Base-by-base conservation (phyloP, 2,113 vertebrate genomes). In the Eurystomus gularis region DNA sequence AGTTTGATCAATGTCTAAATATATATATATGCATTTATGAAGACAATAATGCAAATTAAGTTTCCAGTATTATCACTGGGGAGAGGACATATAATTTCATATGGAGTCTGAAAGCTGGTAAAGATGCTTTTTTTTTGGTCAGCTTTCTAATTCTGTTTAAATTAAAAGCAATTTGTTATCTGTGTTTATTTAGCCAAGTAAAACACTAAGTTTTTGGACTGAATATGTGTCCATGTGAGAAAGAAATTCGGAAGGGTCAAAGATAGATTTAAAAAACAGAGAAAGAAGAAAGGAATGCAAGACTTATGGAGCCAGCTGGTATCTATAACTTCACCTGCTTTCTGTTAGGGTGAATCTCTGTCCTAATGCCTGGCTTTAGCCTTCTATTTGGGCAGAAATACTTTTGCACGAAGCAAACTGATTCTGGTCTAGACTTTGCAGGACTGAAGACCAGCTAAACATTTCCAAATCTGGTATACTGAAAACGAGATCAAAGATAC, bases 1-100 rank as follows among this genome's bases (percentile, higher is more conserved):
- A 60, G 70, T 91, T 96, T 96, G 86, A 94, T 88, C 46, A 18
- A 12, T 82, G 80, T 73, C 92, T 97, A 65, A 91, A 87, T 94
- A 82, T 35, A 80, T 95, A 55, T 35, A 57, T 40, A 86, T 40
- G 49, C 5, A 33, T 89, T 95, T 92, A 79, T 52, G 81, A 83
- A 96, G 91, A 85, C 9, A 93, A 81, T 70, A 91, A 91, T 90
- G 66, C 51, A 76, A 94, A 95, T 92, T 82, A 73, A 54, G 64
- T 82, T 96, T 82, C 33, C 31, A 61, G 28, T 40, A 17, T 70
- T 87, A 66, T 83, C 64, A 14, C 86, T 61, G 42, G n/a, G n/a
- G n/a, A n/a, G n/a, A n/a, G n/a, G n/a, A n/a, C n/a, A n/a, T n/a
- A n/a, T n/a, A n/a, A n/a, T 84, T 95, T 68, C 72, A 72, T 55